Conservation (phyloP, 2,888 invertebrate species). For the Parnassius mnemosyne region DNA sequence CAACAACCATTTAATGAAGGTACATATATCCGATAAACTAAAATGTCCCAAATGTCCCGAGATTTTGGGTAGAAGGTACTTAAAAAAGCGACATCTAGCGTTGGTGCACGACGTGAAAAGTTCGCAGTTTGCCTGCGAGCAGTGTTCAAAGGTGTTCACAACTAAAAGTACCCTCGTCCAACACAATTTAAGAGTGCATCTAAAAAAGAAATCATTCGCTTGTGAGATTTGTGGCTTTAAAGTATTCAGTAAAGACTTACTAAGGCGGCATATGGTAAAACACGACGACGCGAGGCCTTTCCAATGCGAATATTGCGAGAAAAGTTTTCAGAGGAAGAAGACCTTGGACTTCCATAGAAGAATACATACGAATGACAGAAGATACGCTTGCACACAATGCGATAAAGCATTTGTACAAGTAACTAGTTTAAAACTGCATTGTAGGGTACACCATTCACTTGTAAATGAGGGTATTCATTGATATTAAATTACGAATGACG, state of each 20-base stretch:
- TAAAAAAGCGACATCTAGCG: conserved; percentile 58
- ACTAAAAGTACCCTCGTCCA: conserved; percentile 48
- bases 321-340: conserved; percentile 79
- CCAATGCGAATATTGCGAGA: conserved; percentile 78
- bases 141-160: conserved; percentile 53
- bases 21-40: conserved; percentile 27
- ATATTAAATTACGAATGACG: conserved; percentile 3
- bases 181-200: conserved; percentile 59
- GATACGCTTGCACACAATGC: conserved; percentile 76
- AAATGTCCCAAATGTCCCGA: conserved; percentile 62
- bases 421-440: conserved; percentile 79
- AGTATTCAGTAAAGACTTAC: conserved; percentile 61
- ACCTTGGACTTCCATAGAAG: conserved; percentile 77
- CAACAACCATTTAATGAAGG: conserved; percentile 35
- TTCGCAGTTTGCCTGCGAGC: conserved; percentile 55
- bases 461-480: conserved; percentile 28
- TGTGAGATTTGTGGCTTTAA: conserved; percentile 66
- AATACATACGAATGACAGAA: conserved; percentile 78
- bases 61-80: conserved; percentile 49
- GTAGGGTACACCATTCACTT: conserved; percentile 72
- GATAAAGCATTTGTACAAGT: conserved; percentile 79
- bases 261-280: conserved; percentile 77
- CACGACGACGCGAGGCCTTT: conserved; percentile 80
- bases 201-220: conserved; percentile 52
- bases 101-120: conserved; percentile 57